Evolutionary conservation across 2,113 vertebrate genomes (phyloP).

Genomic region (Paramisgurnus dabryanus): DNA sequence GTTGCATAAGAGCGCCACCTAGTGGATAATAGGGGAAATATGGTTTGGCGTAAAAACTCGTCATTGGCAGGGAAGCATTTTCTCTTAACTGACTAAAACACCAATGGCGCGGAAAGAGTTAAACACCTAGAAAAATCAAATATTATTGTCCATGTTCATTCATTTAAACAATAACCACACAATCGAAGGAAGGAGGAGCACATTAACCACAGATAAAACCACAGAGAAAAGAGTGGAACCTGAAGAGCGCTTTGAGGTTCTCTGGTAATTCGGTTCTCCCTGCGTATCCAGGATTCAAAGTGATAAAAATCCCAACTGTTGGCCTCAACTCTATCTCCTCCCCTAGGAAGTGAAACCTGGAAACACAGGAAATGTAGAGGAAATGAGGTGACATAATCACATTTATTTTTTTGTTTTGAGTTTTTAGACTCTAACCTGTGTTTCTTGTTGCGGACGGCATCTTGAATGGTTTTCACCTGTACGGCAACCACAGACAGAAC

Average conservation of each 20-base stretch:
- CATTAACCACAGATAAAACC: too few relatives aligned
- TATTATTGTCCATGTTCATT: not conserved
- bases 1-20: too few relatives aligned
- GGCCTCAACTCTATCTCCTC: constrained; percentile 75
- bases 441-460: constrained; percentile 75
- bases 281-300: constrained; percentile 76
- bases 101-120: too few relatives aligned
- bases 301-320: constrained; percentile 79
- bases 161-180: not conserved
- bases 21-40: too few relatives aligned
- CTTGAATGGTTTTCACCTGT: constrained; percentile 78
- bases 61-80: too few relatives aligned
- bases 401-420: too few relatives aligned
- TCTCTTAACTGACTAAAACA: too few relatives aligned
- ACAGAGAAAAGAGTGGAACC: constrained; percentile 55
- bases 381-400: not conserved
- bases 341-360: constrained; percentile 73
- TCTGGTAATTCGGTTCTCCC: constrained; percentile 78
- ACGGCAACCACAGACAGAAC: constrained; percentile 74
- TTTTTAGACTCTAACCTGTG: constrained; percentile 64
- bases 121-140: not conserved
- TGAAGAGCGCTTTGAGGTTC: constrained; percentile 78
- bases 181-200: not conserved
- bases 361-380: not conserved
- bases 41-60: too few relatives aligned